Evolutionary conservation across 2,797 vertebrate species (phyloP).

Genomic region (Bovichtus variegatus): DNA sequence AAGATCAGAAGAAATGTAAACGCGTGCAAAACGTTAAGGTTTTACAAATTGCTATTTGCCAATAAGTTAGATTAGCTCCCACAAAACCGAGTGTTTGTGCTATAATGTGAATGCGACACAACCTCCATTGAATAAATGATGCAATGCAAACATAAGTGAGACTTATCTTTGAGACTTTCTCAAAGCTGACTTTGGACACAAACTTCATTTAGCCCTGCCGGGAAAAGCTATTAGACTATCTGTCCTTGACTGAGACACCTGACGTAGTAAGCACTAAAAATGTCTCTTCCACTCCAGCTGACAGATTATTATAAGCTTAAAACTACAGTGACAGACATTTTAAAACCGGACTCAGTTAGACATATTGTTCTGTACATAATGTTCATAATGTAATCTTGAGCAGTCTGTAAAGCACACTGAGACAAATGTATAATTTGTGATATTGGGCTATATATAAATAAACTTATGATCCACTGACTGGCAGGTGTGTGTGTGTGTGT

Average conservation of each 20-base stretch:
- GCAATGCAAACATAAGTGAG: not conserved
- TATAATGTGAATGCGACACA: not conserved
- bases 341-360: not conserved
- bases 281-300: not conserved
- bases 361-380: too few species aligned
- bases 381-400: too few species aligned
- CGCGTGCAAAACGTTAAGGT: too few species aligned
- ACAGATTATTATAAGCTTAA: not conserved
- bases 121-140: not conserved
- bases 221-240: not conserved
- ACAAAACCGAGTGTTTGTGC: too few species aligned
- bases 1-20: too few species aligned
- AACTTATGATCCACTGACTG: not conserved
- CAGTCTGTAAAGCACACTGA: too few species aligned
- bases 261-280: not conserved
- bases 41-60: too few species aligned
- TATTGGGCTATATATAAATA: too few species aligned
- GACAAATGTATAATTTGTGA: too few species aligned
- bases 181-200: not conserved
- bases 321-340: not conserved
- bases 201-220: not conserved
- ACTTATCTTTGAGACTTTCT: not conserved
- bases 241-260: not conserved
- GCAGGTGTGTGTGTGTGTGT: conserved; percentile 8
- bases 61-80: too few species aligned